Evolutionary conservation across 1,140 invertebrate species (phyloP), one percentile per base, ranked within the genome.

Genomic region (Leptestheria dahalacensis): DNA sequence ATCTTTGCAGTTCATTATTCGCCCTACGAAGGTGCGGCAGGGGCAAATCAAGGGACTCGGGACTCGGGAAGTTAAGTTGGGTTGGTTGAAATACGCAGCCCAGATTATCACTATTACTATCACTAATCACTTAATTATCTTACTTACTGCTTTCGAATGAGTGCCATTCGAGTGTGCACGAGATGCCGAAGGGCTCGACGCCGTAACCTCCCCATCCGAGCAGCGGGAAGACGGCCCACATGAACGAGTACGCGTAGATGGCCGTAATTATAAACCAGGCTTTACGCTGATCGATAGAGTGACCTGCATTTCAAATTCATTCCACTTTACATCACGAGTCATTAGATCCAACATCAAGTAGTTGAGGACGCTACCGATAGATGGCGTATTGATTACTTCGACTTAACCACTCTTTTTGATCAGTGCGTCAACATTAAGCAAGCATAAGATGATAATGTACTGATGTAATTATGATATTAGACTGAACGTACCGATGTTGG

Each of bases 81-180:
- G n/a, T n/a, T n/a, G n/a, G n/a, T n/a, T n/a, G n/a, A n/a, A n/a
- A n/a, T n/a, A n/a, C n/a, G n/a, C n/a, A n/a, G n/a, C n/a, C n/a
- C n/a, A n/a, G n/a, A n/a, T n/a, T n/a, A n/a, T 41, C 33, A 41
- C 33, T 41, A 41, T 41, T 41, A n/a, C n/a, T n/a, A n/a, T n/a
- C n/a, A n/a, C n/a, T n/a, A n/a, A n/a, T n/a, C n/a, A n/a, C 15
- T 41, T 41, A 9, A 41, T 41, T 21, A 33, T 15, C 6, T 3
- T 33, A 33, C 62, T 62, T 59, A 65, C 65, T 26, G 11, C 46
- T 33, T n/a, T 53, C 28, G 9, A 49, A 48, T 20, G 49, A 59
- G 23, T 65, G 57, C 71, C 71, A 73, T 20, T 69, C 64, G 15
- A 73, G 60, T 2, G 71, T 72, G 63, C 71, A 71, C 2, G 68